Evolutionary conservation across 1,140 invertebrate species (phyloP), one percentile per base, ranked within the genome.

Genomic region (Drosophila biarmipes): DNA sequence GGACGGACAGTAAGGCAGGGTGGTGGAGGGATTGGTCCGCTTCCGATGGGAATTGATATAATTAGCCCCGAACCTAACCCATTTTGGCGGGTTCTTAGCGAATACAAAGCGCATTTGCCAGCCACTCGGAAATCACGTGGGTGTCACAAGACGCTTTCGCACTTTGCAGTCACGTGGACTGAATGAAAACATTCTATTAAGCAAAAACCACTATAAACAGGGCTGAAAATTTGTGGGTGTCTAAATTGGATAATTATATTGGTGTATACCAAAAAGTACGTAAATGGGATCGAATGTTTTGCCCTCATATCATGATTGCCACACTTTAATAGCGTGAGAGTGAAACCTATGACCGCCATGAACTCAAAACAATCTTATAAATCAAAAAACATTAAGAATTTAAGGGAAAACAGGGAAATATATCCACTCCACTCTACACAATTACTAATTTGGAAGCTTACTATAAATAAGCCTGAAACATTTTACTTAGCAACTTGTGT

Each of bases 41-140:
- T 64, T 66, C 62, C 62, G 59, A 66, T 49, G 59, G 27, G 43
- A 24, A 49, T 66, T 38, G 24, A 66, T 66, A 51, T 66, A 64
- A 66, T 66, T 66, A 66, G 43, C 24, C 19, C 56, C 17, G 19
- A 37, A 42, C 27, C 67, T 55, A 69, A 67, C 59, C 59, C 31
- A 62, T 29, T 61, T 37, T 19, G 31, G 14, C 8, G 29, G 15
- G 5, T 27, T 19, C 21, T 35, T 4, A 5, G 2, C 17, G 21
- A 35, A 34, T 29, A 24, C 38, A 63, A 42, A 57, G 19, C 14
- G 17, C 17, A 40, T 49, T 19, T 24, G 34, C 5, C n/a, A 17
- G n/a, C 7, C 15, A 11, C 15, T 21, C 27, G 12, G 5, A 38
- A 37, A 55, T 55, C 57, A 38, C 35, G 58, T 40, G 58, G 27